Evolutionary conservation across 2,113 vertebrate species (phyloP).

Genomic region (Apeltes quadracus): DNA sequence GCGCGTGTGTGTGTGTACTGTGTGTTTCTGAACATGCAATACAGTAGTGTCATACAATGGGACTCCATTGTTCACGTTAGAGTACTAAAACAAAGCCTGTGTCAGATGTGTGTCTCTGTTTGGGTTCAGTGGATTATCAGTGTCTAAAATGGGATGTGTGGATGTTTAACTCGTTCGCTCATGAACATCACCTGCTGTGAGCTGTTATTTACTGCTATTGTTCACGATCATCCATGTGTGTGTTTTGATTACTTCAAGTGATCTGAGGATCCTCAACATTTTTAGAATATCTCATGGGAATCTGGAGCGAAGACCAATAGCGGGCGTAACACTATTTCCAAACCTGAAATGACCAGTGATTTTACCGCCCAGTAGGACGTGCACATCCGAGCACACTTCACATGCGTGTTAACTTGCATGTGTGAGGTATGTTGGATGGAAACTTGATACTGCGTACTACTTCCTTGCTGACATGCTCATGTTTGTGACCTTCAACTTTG

Average conservation of each 20-base stretch:
- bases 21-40: neutral
- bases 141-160: slow-evolving; percentile 56
- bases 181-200: slow-evolving; percentile 27
- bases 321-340: neutral
- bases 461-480: slow-evolving; percentile 10
- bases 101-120: neutral
- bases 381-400: neutral
- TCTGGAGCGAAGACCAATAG: too few species aligned
- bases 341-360: neutral
- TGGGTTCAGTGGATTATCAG: slow-evolving; percentile 53
- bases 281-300: neutral
- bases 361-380: neutral
- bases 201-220: slow-evolving; percentile 36
- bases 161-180: slow-evolving; percentile 41
- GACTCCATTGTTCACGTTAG: neutral
- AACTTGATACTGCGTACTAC: slow-evolving; percentile 3
- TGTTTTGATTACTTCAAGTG: too few species aligned
- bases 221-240: neutral
- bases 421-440: neutral
- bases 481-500: slow-evolving; percentile 29
- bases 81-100: neutral
- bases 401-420: neutral
- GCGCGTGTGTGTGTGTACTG: neutral
- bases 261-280: neutral
- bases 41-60: neutral